Percentiles rank a stretch among this genome's conserved stretches.
phyloP scores from a whole-genome alignment of 2,797 vertebrate genomes.

The Amphiprion clarkii region DNA sequence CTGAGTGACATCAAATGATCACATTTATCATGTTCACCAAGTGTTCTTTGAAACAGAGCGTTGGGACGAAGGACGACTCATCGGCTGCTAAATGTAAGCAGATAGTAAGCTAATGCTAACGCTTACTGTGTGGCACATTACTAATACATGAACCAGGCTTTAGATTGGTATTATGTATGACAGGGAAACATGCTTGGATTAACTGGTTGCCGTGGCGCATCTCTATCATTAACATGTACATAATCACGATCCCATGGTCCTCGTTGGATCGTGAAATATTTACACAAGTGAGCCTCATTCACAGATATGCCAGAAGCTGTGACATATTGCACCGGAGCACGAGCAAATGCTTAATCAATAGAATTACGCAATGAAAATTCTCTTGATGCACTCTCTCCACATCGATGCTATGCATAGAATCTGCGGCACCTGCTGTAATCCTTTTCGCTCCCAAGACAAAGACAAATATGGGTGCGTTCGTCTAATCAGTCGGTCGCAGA shows the following conservation, averaged over 20 bases:
- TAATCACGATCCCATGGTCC: conserved; percentile 17
- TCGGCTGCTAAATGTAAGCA: no score
- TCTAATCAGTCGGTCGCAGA: conserved; percentile 60
- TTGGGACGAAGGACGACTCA: not conserved
- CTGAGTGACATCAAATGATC: conserved; percentile 76
- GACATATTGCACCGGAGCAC: conserved; percentile 10
- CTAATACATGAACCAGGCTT: conserved; percentile 31
- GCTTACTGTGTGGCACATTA: conserved; percentile 14
- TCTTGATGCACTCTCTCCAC: conserved; percentile 25
- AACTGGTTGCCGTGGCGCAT: conserved; percentile 21
- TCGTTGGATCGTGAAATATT: conserved; percentile 19
- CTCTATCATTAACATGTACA: conserved; percentile 16
- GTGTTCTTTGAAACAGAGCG: conserved; percentile 36
- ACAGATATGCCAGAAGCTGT: conserved; percentile 10
- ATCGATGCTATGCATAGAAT: conserved; percentile 25
- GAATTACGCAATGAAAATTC: conserved; percentile 33
- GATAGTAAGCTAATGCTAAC: conserved; percentile 15
- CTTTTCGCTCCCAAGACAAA: conserved; percentile 41
- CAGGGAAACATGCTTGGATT: conserved; percentile 34
- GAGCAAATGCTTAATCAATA: conserved; percentile 39
- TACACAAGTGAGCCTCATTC: conserved; percentile 19
- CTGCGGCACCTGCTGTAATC: conserved; percentile 25
- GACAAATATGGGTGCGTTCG: conserved; percentile 33
- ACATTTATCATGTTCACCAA: conserved; percentile 75
- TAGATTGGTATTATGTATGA: not conserved